Percentiles rank a stretch among this genome's conserved stretches.
phyloP scores from a whole-genome alignment of 2,888 invertebrate genomes.

The Tromatobia lineatoria region DNA sequence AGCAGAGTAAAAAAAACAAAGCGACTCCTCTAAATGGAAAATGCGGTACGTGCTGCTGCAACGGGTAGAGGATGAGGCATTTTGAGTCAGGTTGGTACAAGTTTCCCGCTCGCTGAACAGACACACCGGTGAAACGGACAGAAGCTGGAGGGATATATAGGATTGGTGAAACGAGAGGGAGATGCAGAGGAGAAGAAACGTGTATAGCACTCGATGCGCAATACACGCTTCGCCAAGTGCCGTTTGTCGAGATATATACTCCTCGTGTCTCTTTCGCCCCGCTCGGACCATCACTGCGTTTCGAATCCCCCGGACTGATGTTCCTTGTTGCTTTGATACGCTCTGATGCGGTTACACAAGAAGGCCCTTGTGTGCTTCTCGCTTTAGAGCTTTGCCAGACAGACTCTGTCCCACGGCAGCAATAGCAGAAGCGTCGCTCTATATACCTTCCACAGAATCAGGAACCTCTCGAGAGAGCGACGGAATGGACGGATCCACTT shows the following conservation, averaged over 20 bases:
- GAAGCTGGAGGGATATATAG: conserved; percentile 45
- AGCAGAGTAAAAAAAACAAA: conserved; percentile 43
- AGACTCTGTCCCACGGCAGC: background rate
- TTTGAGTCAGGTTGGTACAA: conserved; percentile 41
- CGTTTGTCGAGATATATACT: conserved; percentile 27
- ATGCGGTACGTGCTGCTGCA: conserved; percentile 30
- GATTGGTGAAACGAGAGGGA: conserved; percentile 2
- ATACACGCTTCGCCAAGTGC: conserved; percentile 31
- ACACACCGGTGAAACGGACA: conserved; percentile 42
- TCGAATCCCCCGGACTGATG: conserved; percentile 48
- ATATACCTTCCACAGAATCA: background rate
- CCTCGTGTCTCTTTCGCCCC: conserved; percentile 15
- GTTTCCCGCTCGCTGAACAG: conserved; percentile 62
- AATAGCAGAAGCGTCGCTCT: conserved; percentile 7
- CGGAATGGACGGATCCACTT: background rate
- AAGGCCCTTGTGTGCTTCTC: conserved; percentile 64
- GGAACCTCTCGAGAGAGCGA: conserved; percentile 13
- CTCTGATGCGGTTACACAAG: conserved; percentile 69
- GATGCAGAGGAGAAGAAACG: conserved; percentile 13
- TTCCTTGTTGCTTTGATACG: conserved; percentile 69
- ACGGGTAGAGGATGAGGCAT: background rate
- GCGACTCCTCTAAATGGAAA: conserved; percentile 53
- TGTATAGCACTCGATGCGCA: conserved; percentile 22
- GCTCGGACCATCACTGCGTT: conserved; percentile 38
- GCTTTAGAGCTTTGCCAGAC: conserved; percentile 23